Base-by-base conservation (phyloP, 2,113 vertebrate genomes). In the Phalacrocorax carbo region DNA sequence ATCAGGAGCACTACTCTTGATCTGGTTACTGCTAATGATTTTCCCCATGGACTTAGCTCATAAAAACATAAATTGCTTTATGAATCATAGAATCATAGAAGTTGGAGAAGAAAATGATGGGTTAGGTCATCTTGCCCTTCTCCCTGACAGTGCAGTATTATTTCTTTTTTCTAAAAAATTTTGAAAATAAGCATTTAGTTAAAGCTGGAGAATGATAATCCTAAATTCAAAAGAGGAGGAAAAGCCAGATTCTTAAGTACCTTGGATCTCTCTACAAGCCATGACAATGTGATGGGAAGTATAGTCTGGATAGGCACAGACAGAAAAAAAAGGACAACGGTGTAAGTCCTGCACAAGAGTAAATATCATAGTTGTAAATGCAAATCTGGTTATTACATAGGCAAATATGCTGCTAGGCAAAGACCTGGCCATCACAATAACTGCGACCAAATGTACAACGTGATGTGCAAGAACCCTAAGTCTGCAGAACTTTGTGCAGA, bases 101-200 rank as follows among this genome's bases (percentile, higher is more conserved):
- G 79, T 34, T 82, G 93, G 89, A 94, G 95, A 87, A 90, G 95
- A 96, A 97, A 97, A 97, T 78, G 93, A 96, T 91, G 78, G 93
- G 80, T 97, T 94, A 96, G 88, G 92, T 97, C 91, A 96, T 95
- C 73, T 57, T 92, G 95, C 80, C 96, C 93, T 95, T 94, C 94
- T 93, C 68, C 55, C 77, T 95, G 86, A 83, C 86, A 81, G 42
- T 82, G 78, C 61, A 77, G 70, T 48, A 82, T 83, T 62, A 69
- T 87, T 90, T 32, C 57, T 95, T 88, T 78, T 78, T 83, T 69
- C 77, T n/a, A 52, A 48, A 91, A 68, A 48, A 16, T 3, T 11
- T n/a, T 42, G 30, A 95, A 94, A 93, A 95, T 62, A 93, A 90
- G 70, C 70, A 73, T 91, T 87, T 86, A 68, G 88, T 88, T 73